Conservation (phyloP, 2,888 invertebrate species). For the Zygaena filipendulae region DNA sequence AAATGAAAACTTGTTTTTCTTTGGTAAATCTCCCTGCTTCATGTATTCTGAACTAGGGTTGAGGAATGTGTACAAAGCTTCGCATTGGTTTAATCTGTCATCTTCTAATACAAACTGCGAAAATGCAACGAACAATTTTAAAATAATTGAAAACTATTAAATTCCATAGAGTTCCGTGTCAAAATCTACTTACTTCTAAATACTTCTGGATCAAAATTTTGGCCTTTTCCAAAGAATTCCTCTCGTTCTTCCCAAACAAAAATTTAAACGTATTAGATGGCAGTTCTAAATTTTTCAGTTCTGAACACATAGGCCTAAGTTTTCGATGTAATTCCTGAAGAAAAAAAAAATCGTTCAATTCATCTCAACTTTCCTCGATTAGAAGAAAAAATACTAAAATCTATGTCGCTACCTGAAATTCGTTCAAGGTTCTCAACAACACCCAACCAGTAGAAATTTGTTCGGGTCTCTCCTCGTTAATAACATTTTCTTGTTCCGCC, state of each 20-base stretch:
- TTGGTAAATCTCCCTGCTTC: constrained; percentile 82
- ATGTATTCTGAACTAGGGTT: constrained; percentile 92
- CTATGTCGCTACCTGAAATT: constrained; percentile 61
- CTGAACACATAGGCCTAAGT: constrained; percentile 82
- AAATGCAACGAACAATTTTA: constrained; percentile 13
- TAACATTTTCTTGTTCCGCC: constrained; percentile 67
- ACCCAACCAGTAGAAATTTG: constrained; percentile 64
- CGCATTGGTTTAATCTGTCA: constrained; percentile 87
- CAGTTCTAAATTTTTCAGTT: constrained; percentile 83
- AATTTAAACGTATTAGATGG: constrained; percentile 86
- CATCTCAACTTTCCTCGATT: background rate
- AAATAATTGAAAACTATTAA: constrained; percentile 5
- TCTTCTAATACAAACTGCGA: constrained; percentile 87
- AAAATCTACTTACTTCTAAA: constrained; percentile 74
- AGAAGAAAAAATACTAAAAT: background rate
- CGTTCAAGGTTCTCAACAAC: constrained; percentile 64
- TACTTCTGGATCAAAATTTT: constrained; percentile 87
- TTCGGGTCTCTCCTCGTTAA: constrained; percentile 56
- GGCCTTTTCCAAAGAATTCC: constrained; percentile 82
- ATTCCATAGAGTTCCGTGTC: background rate
- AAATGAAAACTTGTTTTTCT: constrained; percentile 88
- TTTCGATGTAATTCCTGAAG: constrained; percentile 87
- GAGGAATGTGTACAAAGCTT: constrained; percentile 90
- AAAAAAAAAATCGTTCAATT: too few species aligned
- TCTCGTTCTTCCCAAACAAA: constrained; percentile 85